These are phyloP conservation scores for Stegodyphus mimosarum DNA, from an alignment of 1,140 invertebrate species.

Conservation along the genomic window DNA sequence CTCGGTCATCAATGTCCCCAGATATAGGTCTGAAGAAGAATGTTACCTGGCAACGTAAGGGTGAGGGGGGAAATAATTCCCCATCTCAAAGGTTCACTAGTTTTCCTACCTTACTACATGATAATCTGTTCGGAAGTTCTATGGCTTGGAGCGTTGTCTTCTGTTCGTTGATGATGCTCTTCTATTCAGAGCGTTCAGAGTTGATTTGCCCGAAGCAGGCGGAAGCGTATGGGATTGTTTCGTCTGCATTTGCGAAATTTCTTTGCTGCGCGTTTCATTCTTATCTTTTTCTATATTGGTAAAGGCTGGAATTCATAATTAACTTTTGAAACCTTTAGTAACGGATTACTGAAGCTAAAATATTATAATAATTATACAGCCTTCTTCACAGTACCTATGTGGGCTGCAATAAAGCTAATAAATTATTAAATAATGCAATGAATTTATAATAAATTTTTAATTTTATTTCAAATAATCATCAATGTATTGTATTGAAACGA, in stretches of 20 bases:
- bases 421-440: too few species aligned
- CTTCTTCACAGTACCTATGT: too few species aligned
- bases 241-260: background rate
- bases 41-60: slow-evolving; percentile 40
- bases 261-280: too few species aligned
- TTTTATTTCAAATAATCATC: too few species aligned
- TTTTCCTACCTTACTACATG: slow-evolving; percentile 24
- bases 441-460: too few species aligned
- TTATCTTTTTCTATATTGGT: too few species aligned
- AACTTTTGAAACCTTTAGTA: too few species aligned
- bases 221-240: slow-evolving; percentile 23
- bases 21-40: slow-evolving; percentile 55
- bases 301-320: too few species aligned
- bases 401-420: too few species aligned
- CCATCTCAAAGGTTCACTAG: slow-evolving; percentile 50
- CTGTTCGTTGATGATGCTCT: slow-evolving; percentile 1
- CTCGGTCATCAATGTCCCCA: slow-evolving; percentile 53
- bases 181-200: background rate
- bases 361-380: too few species aligned
- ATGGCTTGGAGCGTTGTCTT: slow-evolving; percentile 14
- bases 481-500: too few species aligned
- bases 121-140: slow-evolving; percentile 24
- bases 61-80: slow-evolving; percentile 11
- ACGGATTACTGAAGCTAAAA: too few species aligned
- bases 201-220: slow-evolving; percentile 7